These are phyloP conservation scores for Trachemys scripta DNA, from an alignment of 2,113 vertebrate species.

Conservation along the genomic window DNA sequence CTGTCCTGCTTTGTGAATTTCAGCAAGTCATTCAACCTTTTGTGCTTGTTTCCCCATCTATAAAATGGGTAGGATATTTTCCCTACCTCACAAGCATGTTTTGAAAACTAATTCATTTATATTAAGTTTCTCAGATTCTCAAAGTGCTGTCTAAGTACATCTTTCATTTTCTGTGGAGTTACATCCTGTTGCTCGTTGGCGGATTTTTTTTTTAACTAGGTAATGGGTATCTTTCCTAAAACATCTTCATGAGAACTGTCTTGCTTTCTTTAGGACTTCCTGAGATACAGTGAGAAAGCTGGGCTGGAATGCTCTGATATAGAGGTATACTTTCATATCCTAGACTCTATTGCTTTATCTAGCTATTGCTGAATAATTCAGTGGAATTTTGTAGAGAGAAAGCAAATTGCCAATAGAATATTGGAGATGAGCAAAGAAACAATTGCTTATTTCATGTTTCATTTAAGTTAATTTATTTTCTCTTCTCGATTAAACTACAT, in stretches of 20 bases:
- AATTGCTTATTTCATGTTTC: not conserved
- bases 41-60: not conserved
- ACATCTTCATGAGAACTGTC: slow-evolving; percentile 51
- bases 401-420: not conserved
- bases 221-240: not conserved
- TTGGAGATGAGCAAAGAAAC: not conserved
- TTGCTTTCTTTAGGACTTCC: slow-evolving; percentile 88
- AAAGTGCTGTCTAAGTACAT: not conserved
- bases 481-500: not conserved
- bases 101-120: slow-evolving; percentile 21
- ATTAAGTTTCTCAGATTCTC: not conserved
- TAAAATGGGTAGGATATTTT: not conserved
- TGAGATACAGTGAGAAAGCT: slow-evolving; percentile 94
- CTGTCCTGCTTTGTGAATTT: not conserved
- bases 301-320: slow-evolving; percentile 93
- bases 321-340: slow-evolving; percentile 83
- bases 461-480: not conserved
- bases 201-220: slow-evolving; percentile 27
- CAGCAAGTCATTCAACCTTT: not conserved
- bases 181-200: not conserved
- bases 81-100: not conserved
- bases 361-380: not conserved
- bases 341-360: not conserved
- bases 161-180: slow-evolving; percentile 25
- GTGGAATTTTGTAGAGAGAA: not conserved